Evolutionary conservation across 1,140 invertebrate species (phyloP).

Genomic region (Heliconius nattereri): DNA sequence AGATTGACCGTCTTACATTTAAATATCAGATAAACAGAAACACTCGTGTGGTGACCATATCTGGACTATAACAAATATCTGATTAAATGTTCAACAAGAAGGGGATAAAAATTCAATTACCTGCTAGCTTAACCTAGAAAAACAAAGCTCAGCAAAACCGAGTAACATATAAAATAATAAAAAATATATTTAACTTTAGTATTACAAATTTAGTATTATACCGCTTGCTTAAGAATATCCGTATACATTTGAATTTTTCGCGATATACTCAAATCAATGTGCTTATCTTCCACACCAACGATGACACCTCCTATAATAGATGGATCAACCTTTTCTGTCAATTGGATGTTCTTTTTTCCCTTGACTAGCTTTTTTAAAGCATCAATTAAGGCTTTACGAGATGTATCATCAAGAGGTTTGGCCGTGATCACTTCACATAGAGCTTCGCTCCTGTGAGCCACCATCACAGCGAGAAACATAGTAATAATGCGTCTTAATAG

Average conservation of each 20-base stretch:
- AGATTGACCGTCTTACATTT: too few species aligned
- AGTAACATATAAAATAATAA: too few species aligned
- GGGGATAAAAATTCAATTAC: too few species aligned
- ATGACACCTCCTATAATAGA: conserved; percentile 68
- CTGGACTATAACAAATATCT: too few species aligned
- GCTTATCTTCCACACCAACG: conserved; percentile 68
- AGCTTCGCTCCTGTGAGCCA: conserved; percentile 68
- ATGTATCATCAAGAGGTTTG: conserved; percentile 55
- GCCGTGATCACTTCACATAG: conserved; percentile 72
- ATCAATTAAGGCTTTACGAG: conserved; percentile 50
- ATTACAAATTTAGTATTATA: conserved; percentile 40
- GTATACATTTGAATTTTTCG: conserved; percentile 68
- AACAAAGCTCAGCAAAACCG: too few species aligned
- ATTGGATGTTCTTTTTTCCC: conserved; percentile 56
- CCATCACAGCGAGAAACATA: conserved; percentile 63
- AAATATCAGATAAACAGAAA: too few species aligned
- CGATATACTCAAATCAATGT: conserved; percentile 67
- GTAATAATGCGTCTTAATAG: conserved; percentile 57
- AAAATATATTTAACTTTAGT: neutral
- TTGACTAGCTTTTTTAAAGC: conserved; percentile 61
- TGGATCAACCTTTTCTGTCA: conserved; percentile 65
- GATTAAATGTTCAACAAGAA: too few species aligned
- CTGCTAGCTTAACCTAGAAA: too few species aligned
- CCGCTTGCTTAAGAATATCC: conserved; percentile 58
- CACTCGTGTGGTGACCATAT: too few species aligned